Evolutionary conservation across 2,113 vertebrate species (phyloP).

Genomic region (Charadrius vociferus): DNA sequence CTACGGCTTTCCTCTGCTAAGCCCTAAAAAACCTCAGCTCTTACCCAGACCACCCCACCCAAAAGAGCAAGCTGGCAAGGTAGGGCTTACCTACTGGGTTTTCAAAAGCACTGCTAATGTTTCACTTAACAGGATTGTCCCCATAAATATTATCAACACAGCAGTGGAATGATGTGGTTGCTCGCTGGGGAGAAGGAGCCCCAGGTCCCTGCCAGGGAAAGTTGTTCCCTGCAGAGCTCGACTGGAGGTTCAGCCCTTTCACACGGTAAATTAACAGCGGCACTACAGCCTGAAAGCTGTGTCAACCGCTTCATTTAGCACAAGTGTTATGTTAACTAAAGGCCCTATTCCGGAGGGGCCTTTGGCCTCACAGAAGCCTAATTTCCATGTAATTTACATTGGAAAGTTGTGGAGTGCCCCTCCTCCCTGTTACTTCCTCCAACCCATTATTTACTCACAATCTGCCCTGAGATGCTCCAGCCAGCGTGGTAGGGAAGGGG

Average conservation of each 20-base stretch:
- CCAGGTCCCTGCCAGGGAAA: neutral
- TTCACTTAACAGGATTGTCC: neutral
- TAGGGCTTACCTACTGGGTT: neutral
- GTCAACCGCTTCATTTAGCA: conserved; percentile 72
- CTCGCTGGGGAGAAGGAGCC: neutral
- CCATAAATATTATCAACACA: neutral
- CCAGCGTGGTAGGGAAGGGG: neutral
- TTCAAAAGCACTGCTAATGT: neutral
- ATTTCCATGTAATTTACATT: conserved; percentile 70
- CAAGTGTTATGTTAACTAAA: conserved; percentile 71
- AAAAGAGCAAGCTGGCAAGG: neutral
- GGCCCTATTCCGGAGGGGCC: conserved; percentile 42
- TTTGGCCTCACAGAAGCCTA: conserved; percentile 50
- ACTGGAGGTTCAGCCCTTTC: conserved; percentile 39
- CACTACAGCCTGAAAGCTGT: conserved; percentile 61
- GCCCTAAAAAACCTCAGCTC: neutral
- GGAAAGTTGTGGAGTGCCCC: neutral
- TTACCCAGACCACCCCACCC: neutral
- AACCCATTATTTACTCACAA: neutral
- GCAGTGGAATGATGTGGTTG: neutral
- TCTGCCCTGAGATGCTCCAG: neutral
- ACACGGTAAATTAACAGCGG: conserved; percentile 50
- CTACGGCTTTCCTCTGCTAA: neutral
- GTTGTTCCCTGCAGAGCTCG: neutral
- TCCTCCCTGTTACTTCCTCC: neutral